phyloP scores from a whole-genome alignment of 2,888 invertebrate species.

The Hybos culiciformis region DNA sequence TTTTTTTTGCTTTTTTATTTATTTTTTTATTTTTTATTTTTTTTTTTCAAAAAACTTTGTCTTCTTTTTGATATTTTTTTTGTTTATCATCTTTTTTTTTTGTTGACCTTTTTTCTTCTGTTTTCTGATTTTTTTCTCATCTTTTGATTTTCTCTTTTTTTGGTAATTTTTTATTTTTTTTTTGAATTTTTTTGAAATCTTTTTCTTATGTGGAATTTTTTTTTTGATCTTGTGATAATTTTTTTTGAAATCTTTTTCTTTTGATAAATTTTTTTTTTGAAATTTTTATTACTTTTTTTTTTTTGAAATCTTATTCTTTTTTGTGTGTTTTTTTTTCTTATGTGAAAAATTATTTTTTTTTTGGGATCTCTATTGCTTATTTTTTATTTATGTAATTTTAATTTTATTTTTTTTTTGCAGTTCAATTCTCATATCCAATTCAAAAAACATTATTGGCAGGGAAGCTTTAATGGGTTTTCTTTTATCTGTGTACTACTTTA shows the following conservation, averaged over 20 bases:
- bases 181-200: neutral
- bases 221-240: slow-evolving; percentile 12
- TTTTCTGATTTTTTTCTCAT: too few species aligned
- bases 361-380: slow-evolving; percentile 2
- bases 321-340: slow-evolving; percentile 8
- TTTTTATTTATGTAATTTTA: slow-evolving; percentile 7
- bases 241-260: too few species aligned
- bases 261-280: neutral
- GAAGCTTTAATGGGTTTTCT: slow-evolving; percentile 10
- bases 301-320: slow-evolving; percentile 3
- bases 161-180: slow-evolving; percentile 8
- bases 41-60: too few species aligned
- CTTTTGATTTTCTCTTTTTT: slow-evolving; percentile 15
- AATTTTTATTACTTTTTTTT: neutral
- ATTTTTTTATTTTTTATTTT: too few species aligned
- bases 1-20: too few species aligned
- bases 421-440: slow-evolving; percentile 14
- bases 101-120: too few species aligned
- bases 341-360: slow-evolving; percentile 10
- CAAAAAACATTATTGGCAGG: slow-evolving; percentile 37
- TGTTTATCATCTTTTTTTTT: too few species aligned
- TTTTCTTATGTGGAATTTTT: slow-evolving; percentile 7
- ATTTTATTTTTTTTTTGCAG: slow-evolving; percentile 6
- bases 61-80: too few species aligned
- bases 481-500: slow-evolving; percentile 13